Conservation (phyloP, 1,140 invertebrate species). For the Uloborus diversus region DNA sequence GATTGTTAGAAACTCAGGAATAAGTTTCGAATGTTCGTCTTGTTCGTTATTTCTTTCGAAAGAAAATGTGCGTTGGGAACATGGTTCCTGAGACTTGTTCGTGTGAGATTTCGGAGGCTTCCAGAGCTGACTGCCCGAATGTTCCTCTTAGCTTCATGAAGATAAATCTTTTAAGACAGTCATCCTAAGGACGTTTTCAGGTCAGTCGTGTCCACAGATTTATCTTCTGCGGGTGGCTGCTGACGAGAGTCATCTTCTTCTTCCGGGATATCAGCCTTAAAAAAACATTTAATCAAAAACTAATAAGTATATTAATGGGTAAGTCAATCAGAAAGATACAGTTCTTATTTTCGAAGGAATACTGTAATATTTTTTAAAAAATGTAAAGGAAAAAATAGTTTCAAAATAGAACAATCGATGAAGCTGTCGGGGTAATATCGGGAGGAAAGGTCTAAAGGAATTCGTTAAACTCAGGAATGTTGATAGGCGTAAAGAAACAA, state of each 20-base stretch:
- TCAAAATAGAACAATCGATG: no score
- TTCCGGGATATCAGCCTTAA: constrained; percentile 29
- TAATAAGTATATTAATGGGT: no score
- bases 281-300: not conserved
- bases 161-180: not conserved
- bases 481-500: no score
- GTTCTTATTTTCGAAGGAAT: no score
- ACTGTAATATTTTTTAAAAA: no score
- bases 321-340: no score
- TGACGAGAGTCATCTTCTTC: constrained; percentile 14
- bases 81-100: constrained; percentile 5
- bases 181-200: constrained; percentile 41
- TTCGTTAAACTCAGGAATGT: no score
- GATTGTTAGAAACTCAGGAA: no score
- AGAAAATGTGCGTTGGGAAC: not conserved
- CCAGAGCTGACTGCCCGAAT: constrained; percentile 19
- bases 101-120: constrained; percentile 21
- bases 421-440: no score
- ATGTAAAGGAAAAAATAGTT: no score
- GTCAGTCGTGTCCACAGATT: constrained; percentile 46
- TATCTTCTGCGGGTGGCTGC: constrained; percentile 29
- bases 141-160: not conserved
- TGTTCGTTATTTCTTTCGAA: not conserved
- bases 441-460: no score
- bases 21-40: not conserved